phyloP scores from a whole-genome alignment of 2,888 invertebrate species.

The Caenorhabditis sp. region DNA sequence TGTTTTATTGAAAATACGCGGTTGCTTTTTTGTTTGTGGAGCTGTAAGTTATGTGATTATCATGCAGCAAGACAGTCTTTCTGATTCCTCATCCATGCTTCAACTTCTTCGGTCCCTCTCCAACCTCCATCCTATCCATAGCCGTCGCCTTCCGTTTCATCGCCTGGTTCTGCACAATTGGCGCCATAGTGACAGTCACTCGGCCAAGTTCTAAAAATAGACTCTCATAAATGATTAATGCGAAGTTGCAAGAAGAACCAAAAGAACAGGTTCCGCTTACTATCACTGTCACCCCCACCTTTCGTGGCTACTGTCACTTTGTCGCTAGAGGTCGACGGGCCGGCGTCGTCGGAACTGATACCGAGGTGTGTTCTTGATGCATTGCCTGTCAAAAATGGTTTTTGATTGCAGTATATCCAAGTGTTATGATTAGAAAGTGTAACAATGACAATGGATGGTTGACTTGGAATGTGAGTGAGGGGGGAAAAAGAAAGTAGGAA shows the following conservation, averaged over 20 bases:
- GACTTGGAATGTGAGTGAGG: too few relatives aligned
- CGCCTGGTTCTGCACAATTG: slow-evolving; percentile 18
- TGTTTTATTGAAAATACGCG: too few relatives aligned
- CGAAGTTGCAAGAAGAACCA: neutral
- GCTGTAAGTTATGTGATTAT: too few relatives aligned
- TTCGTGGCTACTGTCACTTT: slow-evolving; percentile 34
- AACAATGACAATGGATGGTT: too few relatives aligned
- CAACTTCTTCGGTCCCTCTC: slow-evolving; percentile 28
- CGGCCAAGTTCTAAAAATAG: slow-evolving; percentile 54
- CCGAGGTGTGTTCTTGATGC: slow-evolving; percentile 42
- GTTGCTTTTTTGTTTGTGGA: neutral
- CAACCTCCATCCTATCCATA: slow-evolving; percentile 7
- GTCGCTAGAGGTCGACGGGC: slow-evolving; percentile 14
- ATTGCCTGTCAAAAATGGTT: slow-evolving; percentile 31
- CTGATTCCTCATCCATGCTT: slow-evolving; percentile 38
- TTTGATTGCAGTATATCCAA: slow-evolving; percentile 26
- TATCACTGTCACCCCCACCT: slow-evolving; percentile 18
- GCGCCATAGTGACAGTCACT: slow-evolving; percentile 32
- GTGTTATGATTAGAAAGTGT: too few relatives aligned
- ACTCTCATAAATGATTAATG: slow-evolving; percentile 25
- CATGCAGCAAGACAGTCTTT: too few relatives aligned
- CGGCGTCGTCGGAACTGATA: slow-evolving; percentile 42
- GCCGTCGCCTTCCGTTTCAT: slow-evolving; percentile 33
- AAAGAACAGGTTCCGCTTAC: slow-evolving; percentile 35
- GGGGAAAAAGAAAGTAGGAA: too few relatives aligned